Base-by-base conservation (phyloP, 2,797 vertebrate species). In the Sebastes matsubarae region DNA sequence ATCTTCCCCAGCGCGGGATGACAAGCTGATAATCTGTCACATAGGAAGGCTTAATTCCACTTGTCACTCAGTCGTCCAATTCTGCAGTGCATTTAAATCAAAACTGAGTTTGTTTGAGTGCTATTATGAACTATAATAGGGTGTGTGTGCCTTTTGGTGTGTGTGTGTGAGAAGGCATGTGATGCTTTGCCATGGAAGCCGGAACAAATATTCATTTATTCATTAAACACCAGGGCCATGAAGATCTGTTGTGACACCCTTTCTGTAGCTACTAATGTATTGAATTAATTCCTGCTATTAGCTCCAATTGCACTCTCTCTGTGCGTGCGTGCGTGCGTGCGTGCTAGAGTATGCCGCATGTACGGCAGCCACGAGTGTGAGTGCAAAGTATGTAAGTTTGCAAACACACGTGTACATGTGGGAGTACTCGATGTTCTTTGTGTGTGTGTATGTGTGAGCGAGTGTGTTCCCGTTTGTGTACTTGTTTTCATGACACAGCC, bases 141-240 rank as follows among this genome's bases (percentile, higher is more conserved):
- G 66, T 63, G 75, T 84, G 77, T 75, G 80, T 24, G 54, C 11
- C n/a, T 73, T 46, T 32, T 52, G 32, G 82, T 60, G 57, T 60
- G 74, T 42, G 72, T 64, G 72, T 59, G 70, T 38, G 68, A 6
- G 61, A 68, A 52, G 61, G 50, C 42, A 55, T 83, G 84, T 79
- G 83, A 91, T 74, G 76, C 89, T 90, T 83, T 81, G 80, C 91
- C 82, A 64, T 82, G 78, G 92, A 94, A 93, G 89, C 91, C 58
- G 79, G 69, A 94, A 93, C 94, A 95, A 95, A 96, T 96, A 96
- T 96, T 95, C 90, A 96, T 96, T 95, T 96, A 96, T 95, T 96
- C 96, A 96, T 96, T 96, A 95, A 95, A 95, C 90, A 90, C 79
- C 73, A 82, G 75, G 82, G 85, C 88, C 85, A 80, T 87, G 89